Evolutionary conservation across 2,888 invertebrate species (phyloP), one percentile per base, ranked within the genome.

Genomic region (Eristalis tenax): DNA sequence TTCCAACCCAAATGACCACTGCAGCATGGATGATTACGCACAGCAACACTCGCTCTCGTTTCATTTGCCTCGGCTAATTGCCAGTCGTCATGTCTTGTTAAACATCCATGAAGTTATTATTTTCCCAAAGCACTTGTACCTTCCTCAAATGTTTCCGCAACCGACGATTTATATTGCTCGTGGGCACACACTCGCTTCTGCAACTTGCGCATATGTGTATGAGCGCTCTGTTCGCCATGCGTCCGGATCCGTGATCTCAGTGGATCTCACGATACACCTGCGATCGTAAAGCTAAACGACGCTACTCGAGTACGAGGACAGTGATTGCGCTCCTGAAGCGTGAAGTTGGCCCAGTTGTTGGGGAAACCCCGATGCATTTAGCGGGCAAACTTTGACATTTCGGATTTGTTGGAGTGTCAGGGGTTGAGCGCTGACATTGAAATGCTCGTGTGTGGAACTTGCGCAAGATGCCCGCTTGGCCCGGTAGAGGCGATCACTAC

Each of bases 81-180:
- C 18, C 23, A 65, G 65, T 6, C 38, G 65, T 65, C 40, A 65
- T 40, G 23, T 23, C 38, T 13, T 23, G 32, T 65, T 65, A 40
- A 65, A 65, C 65, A 65, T 50, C 50, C 50, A 50, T 50, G 50
- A 50, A 50, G 18, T 18, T 18, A 50, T 50, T 50, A 50, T 50
- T 50, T 50, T 50, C 18, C 50, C 50, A 50, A 18, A 50, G 6
- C 50, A 18, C 50, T 50, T 50, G 50, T 50, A 50, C 50, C 50
- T 50, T 50, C 50, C 18, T 18, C 50, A 50, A 50, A 50, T 50
- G 50, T 50, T 50, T 50, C 50, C 50, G 50, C 50, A 50, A 50
- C 50, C 50, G 50, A 50, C 18, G 13, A 38, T 38, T 38, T 18
- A 8, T 4, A 10, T 8, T 50, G 43, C 43, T 15, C n/a, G 43